A percentile compares a stretch with the other conserved stretches of the same genome.
These are phyloP conservation scores for Chironomus striatipennis DNA, from an alignment of 1,140 invertebrate species.

Conservation along the genomic window DNA sequence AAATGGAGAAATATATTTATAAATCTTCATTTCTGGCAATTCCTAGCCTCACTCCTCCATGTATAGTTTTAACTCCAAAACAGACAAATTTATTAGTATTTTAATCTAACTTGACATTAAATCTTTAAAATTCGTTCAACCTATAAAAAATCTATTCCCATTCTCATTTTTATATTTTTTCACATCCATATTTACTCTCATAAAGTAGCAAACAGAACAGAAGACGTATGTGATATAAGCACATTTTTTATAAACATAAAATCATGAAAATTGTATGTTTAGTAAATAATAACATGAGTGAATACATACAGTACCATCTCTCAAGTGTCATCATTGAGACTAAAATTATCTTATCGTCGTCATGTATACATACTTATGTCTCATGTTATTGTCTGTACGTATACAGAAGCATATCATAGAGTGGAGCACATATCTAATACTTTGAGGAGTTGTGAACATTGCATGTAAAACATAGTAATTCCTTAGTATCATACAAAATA, in stretches of 20 bases:
- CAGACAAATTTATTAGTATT: too few species aligned
- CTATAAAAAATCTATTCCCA: too few species aligned
- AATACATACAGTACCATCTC: not conserved
- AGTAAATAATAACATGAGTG: not conserved
- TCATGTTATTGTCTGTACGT: slow-evolving; percentile 12
- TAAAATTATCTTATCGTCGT: slow-evolving; percentile 14
- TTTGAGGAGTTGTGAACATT: slow-evolving; percentile 5
- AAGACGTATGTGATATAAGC: not conserved
- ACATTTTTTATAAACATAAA: not conserved
- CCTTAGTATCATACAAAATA: not conserved
- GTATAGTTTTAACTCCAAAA: too few species aligned
- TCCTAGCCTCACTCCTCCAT: too few species aligned
- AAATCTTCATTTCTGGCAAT: too few species aligned
- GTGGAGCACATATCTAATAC: not conserved
- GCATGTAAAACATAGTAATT: slow-evolving; percentile 8
- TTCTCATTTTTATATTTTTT: too few species aligned
- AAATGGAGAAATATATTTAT: too few species aligned
- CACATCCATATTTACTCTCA: too few species aligned
- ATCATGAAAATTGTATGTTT: not conserved
- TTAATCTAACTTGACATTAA: too few species aligned
- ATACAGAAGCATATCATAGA: not conserved
- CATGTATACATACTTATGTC: not conserved
- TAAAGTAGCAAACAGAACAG: not conserved
- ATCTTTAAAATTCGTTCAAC: too few species aligned
- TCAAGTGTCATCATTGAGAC: slow-evolving; percentile 7